These are phyloP conservation scores for Lagopus muta DNA, from an alignment of 2,113 vertebrate species.

Conservation along the genomic window DNA sequence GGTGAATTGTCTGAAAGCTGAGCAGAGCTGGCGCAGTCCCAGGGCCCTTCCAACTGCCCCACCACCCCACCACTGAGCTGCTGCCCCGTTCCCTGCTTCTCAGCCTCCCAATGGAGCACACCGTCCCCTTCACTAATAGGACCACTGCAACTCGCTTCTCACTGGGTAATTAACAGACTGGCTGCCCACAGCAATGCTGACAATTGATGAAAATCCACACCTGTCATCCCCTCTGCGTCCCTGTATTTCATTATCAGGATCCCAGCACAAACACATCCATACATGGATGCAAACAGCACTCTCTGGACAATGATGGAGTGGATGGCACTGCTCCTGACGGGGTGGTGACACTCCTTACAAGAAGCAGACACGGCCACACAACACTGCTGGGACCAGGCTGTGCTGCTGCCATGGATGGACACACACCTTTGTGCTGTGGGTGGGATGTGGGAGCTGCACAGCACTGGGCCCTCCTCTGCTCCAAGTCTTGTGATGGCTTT, in stretches of 20 bases:
- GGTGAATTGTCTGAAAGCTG: neutral
- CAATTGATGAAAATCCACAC: neutral
- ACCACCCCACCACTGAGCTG: neutral
- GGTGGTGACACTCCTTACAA: neutral
- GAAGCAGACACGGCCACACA: neutral
- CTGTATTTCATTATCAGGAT: neutral
- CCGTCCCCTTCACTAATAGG: neutral
- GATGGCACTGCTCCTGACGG: neutral
- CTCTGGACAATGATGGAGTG: neutral
- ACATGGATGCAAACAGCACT: neutral
- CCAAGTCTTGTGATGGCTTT: neutral
- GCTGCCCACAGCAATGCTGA: neutral
- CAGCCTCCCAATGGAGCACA: neutral
- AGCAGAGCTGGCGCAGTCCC: too few species aligned
- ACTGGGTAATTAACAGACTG: neutral
- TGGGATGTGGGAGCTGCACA: too few species aligned
- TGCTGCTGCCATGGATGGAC: neutral
- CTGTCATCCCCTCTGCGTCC: neutral
- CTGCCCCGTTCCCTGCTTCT: neutral
- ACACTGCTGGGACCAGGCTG: neutral
- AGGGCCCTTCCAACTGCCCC: too few species aligned
- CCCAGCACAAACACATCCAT: neutral
- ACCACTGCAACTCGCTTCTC: neutral
- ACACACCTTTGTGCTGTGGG: neutral
- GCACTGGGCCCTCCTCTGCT: neutral